Conservation (phyloP, 2,797 vertebrate genomes). For the Denticeps clupeoides region DNA sequence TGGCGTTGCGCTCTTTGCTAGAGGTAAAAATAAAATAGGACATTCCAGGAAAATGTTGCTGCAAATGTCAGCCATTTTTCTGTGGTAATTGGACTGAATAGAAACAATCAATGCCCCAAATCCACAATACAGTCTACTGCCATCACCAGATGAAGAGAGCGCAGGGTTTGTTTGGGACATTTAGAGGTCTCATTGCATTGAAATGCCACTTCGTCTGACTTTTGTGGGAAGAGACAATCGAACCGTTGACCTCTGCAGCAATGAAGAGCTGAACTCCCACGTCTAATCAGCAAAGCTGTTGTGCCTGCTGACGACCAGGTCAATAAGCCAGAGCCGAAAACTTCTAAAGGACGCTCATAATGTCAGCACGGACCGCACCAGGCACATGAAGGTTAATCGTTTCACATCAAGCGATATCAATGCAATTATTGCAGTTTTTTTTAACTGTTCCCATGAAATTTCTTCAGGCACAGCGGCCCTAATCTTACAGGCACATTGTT, state of each 20-base stretch:
- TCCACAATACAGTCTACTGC: background rate
- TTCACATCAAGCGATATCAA: too few species aligned
- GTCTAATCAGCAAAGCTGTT: background rate
- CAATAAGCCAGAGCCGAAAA: too few species aligned
- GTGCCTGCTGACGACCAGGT: background rate
- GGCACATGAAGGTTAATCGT: too few species aligned
- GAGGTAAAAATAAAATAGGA: too few species aligned
- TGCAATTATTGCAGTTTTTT: too few species aligned
- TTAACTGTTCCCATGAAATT: too few species aligned
- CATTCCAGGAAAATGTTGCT: background rate
- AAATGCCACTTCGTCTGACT: too few species aligned
- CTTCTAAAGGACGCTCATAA: too few species aligned
- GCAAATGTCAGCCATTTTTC: background rate
- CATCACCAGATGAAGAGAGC: background rate
- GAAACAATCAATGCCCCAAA: background rate
- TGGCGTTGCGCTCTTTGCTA: too few species aligned
- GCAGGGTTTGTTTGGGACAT: background rate
- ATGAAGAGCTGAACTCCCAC: background rate
- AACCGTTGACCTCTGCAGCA: background rate
- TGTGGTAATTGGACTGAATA: background rate
- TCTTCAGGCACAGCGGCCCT: too few species aligned
- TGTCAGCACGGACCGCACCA: too few species aligned
- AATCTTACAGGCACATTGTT: too few species aligned
- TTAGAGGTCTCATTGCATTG: conserved; percentile 1
- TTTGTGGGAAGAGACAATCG: background rate